Conservation (phyloP, 2,797 vertebrate species). For the Premnoplex brunnescens region DNA sequence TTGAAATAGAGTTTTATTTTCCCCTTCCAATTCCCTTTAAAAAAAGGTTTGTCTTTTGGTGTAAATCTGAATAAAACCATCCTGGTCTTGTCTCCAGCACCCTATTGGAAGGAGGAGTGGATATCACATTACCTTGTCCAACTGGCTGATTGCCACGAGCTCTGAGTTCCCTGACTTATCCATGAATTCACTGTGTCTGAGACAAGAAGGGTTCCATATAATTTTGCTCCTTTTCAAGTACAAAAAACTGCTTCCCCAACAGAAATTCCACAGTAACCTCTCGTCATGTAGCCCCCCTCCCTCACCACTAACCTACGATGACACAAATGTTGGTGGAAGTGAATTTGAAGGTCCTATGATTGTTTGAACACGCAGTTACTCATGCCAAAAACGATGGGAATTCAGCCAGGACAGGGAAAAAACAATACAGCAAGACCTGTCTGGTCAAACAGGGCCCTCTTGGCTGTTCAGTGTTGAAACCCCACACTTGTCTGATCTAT, state of each 20-base stretch:
- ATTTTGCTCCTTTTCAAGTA: background rate
- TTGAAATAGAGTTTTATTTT: slow-evolving; percentile 14
- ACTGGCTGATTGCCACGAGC: slow-evolving; percentile 64
- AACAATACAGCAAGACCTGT: rapidly evolving
- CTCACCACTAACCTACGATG: rapidly evolving
- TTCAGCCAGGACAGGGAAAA: background rate
- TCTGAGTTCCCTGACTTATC: slow-evolving; percentile 34
- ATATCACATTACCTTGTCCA: background rate
- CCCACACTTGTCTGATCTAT: background rate
- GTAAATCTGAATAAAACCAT: slow-evolving; percentile 58
- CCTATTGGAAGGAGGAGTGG: slow-evolving; percentile 57
- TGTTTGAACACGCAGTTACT: background rate
- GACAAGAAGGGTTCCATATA: background rate
- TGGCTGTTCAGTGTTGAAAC: background rate
- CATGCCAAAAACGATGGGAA: background rate
- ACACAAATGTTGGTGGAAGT: background rate
- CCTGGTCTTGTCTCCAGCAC: slow-evolving; percentile 59
- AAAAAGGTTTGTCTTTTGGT: slow-evolving; percentile 23
- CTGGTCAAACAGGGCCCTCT: background rate
- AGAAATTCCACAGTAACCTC: background rate
- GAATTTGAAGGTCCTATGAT: background rate
- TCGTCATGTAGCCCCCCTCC: background rate
- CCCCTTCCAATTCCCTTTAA: slow-evolving; percentile 36
- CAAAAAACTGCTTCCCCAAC: background rate
- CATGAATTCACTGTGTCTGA: background rate